A percentile compares a stretch with the other conserved stretches of the same genome.
These are phyloP conservation scores for Sinohyriopsis cumingii DNA, from an alignment of 2,888 invertebrate genomes.

Conservation along the genomic window DNA sequence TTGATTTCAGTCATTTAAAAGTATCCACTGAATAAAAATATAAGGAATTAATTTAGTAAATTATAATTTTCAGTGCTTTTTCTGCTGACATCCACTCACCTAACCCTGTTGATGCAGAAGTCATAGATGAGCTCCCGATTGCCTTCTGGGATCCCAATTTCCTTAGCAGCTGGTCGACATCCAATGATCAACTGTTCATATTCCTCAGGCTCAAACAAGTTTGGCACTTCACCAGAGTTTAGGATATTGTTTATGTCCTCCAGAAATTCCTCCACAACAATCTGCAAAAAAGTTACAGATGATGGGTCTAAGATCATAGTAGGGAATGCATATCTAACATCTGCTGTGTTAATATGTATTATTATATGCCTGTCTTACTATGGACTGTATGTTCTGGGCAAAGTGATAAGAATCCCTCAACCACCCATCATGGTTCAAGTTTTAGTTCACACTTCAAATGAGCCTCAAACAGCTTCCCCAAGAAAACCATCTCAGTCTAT, in stretches of 20 bases:
- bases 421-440: too few species aligned
- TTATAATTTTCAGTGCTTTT: too few species aligned
- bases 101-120: slow-evolving; percentile 87
- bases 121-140: slow-evolving; percentile 86
- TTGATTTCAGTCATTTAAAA: too few species aligned
- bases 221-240: slow-evolving; percentile 93
- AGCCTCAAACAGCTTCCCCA: too few species aligned
- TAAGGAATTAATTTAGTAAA: too few species aligned
- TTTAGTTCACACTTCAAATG: too few species aligned
- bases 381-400: too few species aligned
- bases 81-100: slow-evolving; percentile 46
- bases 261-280: slow-evolving; percentile 90
- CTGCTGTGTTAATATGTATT: background rate
- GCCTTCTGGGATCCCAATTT: slow-evolving; percentile 79
- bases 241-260: slow-evolving; percentile 94
- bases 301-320: too few species aligned
- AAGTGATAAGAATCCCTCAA: too few species aligned
- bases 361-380: too few species aligned
- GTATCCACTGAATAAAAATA: too few species aligned
- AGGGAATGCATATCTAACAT: background rate
- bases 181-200: slow-evolving; percentile 87
- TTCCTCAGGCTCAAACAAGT: slow-evolving; percentile 86
- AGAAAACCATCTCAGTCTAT: too few species aligned
- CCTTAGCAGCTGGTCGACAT: slow-evolving; percentile 82
- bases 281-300: slow-evolving; percentile 73